phyloP scores from a whole-genome alignment of 2,797 vertebrate genomes.

The Rallus crepitans region DNA sequence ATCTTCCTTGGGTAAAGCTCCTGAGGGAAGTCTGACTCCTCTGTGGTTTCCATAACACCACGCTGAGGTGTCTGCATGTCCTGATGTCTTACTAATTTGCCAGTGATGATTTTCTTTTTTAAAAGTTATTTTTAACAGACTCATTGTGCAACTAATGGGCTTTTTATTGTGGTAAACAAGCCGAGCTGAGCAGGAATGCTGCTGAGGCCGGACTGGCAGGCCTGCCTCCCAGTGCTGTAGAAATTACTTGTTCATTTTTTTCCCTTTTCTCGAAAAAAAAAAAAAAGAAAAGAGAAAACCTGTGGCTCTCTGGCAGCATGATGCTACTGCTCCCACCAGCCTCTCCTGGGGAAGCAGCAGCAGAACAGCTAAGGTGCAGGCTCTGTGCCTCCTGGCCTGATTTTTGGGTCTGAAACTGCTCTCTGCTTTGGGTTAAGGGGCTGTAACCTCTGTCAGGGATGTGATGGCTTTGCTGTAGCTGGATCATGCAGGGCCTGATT shows the following conservation, averaged over 20 bases:
- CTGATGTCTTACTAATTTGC: conserved; percentile 61
- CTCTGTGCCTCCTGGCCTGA: background rate
- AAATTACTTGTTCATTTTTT: background rate
- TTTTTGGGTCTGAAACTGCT: background rate
- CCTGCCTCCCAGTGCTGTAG: background rate
- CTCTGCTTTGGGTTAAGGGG: background rate
- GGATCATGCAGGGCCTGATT: background rate
- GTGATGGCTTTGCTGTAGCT: background rate
- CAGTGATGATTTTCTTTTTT: conserved; percentile 46
- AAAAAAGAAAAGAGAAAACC: background rate
- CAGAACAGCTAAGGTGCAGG: background rate
- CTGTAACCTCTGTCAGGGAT: background rate
- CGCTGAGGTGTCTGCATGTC: conserved; percentile 13
- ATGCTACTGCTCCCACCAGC: background rate
- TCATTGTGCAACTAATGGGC: conserved; percentile 54
- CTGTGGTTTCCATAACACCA: conserved; percentile 51
- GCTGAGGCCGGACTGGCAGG: background rate
- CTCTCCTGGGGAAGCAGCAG: rapidly evolving
- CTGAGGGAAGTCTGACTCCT: conserved; percentile 35
- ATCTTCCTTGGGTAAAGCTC: background rate
- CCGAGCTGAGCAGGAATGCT: background rate
- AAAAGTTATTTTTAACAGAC: conserved; percentile 51
- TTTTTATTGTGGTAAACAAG: conserved; percentile 67
- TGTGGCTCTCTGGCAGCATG: background rate
- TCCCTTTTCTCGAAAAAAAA: background rate